Evolutionary conservation across 2,797 vertebrate genomes (phyloP), one percentile per base, ranked within the genome.

Genomic region (Corythornis leucogaster): DNA sequence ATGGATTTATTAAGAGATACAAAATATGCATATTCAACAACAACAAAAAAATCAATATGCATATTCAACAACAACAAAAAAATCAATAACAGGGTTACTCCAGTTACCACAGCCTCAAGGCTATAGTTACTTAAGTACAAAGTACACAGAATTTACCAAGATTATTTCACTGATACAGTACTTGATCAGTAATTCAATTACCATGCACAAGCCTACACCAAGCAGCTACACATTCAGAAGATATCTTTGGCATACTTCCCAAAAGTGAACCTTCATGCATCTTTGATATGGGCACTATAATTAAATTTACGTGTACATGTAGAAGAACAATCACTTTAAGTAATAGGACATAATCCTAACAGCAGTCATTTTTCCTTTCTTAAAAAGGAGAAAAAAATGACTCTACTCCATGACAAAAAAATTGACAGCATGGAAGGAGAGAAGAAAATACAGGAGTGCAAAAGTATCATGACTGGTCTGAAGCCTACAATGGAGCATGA

Each of bases 151-250:
- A 94, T 90, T 94, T 92, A 50, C 30, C 15, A 58, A 92, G 80
- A 93, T 95, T 77, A 80, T 83, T 92, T 85, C 80, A 92, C 77
- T 95, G 95, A 96, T 94, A 95, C 55, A 87, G 87, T 61, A 92
- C 93, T 97, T 92, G 91, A 89, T 80, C 63, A 93, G 78, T 68
- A 96, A 96, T 94, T 91, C 64, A 96, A 95, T 97, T 97, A 86
- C 73, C 68, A 80, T 74, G 33, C 83, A 93, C 70, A 92, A 95
- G 75, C 40, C 89, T 43, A 80, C 75, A 70, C 87, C 71, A 91
- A 92, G 82, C 82, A 91, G 71, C 57, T 82, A 46, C 43, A 45
- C 64, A 93, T 78, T 93, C 78, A 90, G 74, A 74, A 90, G 71
- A 64, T 62, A 26, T 74, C 71, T 80, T 59, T 93, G 91, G 94